A percentile compares a stretch with the other conserved stretches of the same genome.
Conservation (phyloP, 2,888 invertebrate species). For the Acanthosepion lycidas region DNA sequence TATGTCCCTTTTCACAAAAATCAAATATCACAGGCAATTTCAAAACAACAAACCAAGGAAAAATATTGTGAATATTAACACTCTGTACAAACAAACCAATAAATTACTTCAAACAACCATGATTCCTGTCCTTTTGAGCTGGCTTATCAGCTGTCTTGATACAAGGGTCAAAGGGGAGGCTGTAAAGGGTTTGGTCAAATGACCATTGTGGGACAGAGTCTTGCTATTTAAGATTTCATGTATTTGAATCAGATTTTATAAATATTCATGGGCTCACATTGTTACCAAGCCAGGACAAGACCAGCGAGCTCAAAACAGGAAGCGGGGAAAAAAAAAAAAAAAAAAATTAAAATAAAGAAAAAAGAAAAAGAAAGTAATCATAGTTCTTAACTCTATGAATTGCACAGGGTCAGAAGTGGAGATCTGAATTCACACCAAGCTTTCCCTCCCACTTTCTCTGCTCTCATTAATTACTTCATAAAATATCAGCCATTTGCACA, state of each 20-base stretch:
- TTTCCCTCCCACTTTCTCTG: background rate
- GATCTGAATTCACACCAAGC: background rate
- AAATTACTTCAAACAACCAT: background rate
- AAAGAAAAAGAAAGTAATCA: background rate
- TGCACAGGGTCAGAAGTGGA: background rate
- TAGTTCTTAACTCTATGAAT: background rate
- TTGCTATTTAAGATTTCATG: constrained; percentile 18
- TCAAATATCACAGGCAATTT: background rate
- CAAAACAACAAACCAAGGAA: background rate
- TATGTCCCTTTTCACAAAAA: background rate
- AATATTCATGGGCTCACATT: background rate
- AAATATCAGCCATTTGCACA: background rate
- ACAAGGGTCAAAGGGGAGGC: background rate
- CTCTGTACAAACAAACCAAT: background rate
- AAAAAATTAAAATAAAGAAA: background rate
- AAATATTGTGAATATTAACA: background rate
- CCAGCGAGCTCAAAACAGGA: background rate
- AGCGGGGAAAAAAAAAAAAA: background rate
- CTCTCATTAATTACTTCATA: constrained; percentile 14
- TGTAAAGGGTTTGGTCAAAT: background rate
- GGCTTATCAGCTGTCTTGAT: background rate
- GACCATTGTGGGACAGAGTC: background rate
- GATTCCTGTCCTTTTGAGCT: background rate
- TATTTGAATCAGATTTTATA: background rate
- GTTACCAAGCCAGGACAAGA: constrained; percentile 33